Percentiles rank a stretch among this genome's conserved stretches.
Evolutionary conservation across 1,140 invertebrate genomes (phyloP).

Genomic region (Euura saliciscinereae): DNA sequence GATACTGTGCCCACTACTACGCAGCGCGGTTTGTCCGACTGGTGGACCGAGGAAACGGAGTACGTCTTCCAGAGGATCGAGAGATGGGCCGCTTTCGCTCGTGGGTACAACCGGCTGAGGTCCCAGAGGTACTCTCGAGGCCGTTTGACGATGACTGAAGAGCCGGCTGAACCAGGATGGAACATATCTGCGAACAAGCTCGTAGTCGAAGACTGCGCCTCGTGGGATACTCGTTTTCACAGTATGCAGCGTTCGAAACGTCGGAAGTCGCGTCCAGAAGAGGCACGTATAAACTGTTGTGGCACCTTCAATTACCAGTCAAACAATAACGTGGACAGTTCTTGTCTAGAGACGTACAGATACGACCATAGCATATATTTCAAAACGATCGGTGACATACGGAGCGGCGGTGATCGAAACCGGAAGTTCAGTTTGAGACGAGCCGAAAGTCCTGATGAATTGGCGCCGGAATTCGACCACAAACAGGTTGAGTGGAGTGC

Average conservation of each 20-base stretch:
- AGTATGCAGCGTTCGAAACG: conserved; percentile 27
- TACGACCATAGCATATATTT: conserved; percentile 58
- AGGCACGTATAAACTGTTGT: conserved; percentile 49
- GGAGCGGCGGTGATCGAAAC: conserved; percentile 13
- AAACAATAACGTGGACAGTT: conserved; percentile 47
- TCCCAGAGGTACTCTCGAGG: conserved; percentile 40
- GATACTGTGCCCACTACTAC: conserved; percentile 20
- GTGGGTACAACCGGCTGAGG: conserved; percentile 51
- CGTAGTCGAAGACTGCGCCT: conserved; percentile 26
- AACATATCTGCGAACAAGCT: conserved; percentile 36
- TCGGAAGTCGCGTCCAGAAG: conserved; percentile 31
- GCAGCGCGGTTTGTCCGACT: conserved; percentile 44
- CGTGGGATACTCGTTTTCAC: conserved; percentile 29
- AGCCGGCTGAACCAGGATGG: conserved; percentile 31
- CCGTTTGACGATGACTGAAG: conserved; percentile 40
- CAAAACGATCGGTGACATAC: conserved; percentile 53
- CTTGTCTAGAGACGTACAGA: conserved; percentile 49
- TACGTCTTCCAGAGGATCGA: conserved; percentile 53
- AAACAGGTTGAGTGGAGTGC: too few species aligned
- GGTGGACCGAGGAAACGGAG: conserved; percentile 54
- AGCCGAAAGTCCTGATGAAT: neutral
- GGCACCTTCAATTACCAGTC: conserved; percentile 50
- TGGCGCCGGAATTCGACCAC: too few species aligned
- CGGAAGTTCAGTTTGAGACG: neutral
- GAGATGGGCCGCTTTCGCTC: conserved; percentile 46